Conservation (phyloP, 1,140 invertebrate genomes). For the Drosophila bipectinata region DNA sequence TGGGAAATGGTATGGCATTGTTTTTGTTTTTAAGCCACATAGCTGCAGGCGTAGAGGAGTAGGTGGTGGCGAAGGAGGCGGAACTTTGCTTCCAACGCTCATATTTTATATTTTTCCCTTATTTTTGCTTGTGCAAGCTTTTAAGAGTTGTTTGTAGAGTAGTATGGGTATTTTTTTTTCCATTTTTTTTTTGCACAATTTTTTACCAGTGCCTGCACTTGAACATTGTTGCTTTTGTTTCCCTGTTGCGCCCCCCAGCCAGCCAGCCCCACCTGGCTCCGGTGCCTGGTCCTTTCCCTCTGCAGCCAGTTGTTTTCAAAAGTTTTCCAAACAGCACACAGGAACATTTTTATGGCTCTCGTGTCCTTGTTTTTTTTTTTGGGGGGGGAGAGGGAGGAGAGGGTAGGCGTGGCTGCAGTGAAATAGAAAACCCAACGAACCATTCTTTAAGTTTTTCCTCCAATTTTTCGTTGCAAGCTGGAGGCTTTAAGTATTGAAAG, state of each 20-base stretch:
- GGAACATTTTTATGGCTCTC: constrained; percentile 74
- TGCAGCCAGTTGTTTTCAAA: constrained; percentile 59
- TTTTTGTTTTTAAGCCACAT: constrained; percentile 23
- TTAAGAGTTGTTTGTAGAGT: constrained; percentile 58
- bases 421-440: constrained; percentile 67
- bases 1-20: neutral
- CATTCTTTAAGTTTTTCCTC: constrained; percentile 33
- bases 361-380: constrained; percentile 65
- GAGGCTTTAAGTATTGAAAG: constrained; percentile 54
- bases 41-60: neutral
- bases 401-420: constrained; percentile 48
- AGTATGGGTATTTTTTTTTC: constrained; percentile 13
- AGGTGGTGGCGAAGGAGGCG: neutral
- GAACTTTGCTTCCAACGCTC: constrained; percentile 15
- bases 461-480: constrained; percentile 5
- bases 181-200: constrained; percentile 22
- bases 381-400: neutral
- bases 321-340: constrained; percentile 15
- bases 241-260: neutral
- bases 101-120: constrained; percentile 38
- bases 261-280: constrained; percentile 16
- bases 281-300: constrained; percentile 16
- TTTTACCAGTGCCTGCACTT: constrained; percentile 53
- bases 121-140: constrained; percentile 58
- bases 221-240: constrained; percentile 49